Conservation (phyloP, 2,797 vertebrate genomes). For the Eulemur albifrons region DNA sequence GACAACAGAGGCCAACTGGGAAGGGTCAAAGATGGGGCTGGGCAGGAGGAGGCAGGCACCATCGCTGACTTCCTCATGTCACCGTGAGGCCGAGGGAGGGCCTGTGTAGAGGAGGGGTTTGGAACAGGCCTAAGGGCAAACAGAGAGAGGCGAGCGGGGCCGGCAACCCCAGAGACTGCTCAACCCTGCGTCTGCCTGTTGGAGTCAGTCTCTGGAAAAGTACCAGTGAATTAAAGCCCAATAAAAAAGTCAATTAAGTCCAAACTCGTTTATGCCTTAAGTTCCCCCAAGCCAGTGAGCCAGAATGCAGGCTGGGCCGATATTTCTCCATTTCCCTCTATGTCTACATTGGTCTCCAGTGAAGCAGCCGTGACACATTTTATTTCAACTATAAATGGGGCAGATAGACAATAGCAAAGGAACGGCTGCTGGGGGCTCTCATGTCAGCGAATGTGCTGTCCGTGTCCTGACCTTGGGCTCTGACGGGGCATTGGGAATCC, state of each 20-base stretch:
- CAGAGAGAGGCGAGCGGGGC: neutral
- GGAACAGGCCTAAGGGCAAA: neutral
- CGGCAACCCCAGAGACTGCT: conserved; percentile 18
- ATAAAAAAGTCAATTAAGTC: conserved; percentile 81
- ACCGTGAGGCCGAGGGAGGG: neutral
- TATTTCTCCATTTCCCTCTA: conserved; percentile 73
- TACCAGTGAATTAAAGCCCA: conserved; percentile 80
- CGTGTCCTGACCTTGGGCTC: conserved; percentile 49
- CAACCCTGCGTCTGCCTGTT: conserved; percentile 57
- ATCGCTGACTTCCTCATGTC: neutral
- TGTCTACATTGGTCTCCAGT: conserved; percentile 66
- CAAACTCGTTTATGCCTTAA: conserved; percentile 76
- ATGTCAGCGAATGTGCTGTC: neutral
- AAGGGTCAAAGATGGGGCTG: neutral
- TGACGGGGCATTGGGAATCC: neutral
- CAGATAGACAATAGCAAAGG: conserved; percentile 57
- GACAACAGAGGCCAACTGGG: neutral
- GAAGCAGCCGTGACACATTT: conserved; percentile 70
- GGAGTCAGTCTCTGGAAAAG: conserved; percentile 78
- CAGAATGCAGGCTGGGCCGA: conserved; percentile 71
- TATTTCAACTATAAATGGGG: conserved; percentile 74
- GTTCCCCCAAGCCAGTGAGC: conserved; percentile 74
- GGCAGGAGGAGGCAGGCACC: neutral
- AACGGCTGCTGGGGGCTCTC: conserved; percentile 37
- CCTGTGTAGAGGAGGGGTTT: neutral